phyloP scores from a whole-genome alignment of 2,797 vertebrate genomes.

The Cetoscarus ocellatus region DNA sequence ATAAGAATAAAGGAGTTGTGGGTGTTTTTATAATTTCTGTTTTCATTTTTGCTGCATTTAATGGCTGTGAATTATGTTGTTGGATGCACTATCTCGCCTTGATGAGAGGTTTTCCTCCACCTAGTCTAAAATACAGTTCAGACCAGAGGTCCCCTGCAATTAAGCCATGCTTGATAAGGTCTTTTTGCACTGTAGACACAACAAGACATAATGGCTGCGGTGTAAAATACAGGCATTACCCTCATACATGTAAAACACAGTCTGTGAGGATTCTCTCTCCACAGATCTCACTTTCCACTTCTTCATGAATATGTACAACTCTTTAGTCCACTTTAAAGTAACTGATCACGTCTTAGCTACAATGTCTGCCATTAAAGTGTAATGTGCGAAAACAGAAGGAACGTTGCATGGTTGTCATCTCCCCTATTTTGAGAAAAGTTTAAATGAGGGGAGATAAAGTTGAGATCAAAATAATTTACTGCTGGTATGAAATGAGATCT shows the following conservation, averaged over 20 bases:
- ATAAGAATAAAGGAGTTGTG: slow-evolving; percentile 39
- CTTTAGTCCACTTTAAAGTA: slow-evolving; percentile 54
- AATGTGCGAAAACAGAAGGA: slow-evolving; percentile 73
- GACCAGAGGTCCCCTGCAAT: slow-evolving; percentile 50
- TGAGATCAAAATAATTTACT: slow-evolving; percentile 45
- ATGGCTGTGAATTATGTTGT: slow-evolving; percentile 54
- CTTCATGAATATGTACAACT: slow-evolving; percentile 71
- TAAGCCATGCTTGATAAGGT: slow-evolving; percentile 47
- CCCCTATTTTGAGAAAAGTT: slow-evolving; percentile 32
- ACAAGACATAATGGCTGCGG: slow-evolving; percentile 63
- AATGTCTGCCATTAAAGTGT: slow-evolving; percentile 83
- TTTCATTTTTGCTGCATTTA: slow-evolving; percentile 45
- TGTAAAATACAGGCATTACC: slow-evolving; percentile 65
- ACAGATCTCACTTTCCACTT: slow-evolving; percentile 33
- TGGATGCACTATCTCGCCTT: slow-evolving; percentile 42
- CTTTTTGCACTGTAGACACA: slow-evolving; percentile 55
- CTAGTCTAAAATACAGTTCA: slow-evolving; percentile 59
- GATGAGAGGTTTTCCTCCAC: slow-evolving; percentile 59
- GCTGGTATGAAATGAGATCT: slow-evolving; percentile 33
- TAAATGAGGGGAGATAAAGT: slow-evolving; percentile 30
- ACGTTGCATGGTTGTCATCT: slow-evolving; percentile 42
- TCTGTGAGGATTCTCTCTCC: slow-evolving; percentile 47
- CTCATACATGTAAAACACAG: slow-evolving; percentile 59
- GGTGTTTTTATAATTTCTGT: slow-evolving; percentile 47
- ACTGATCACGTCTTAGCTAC: slow-evolving; percentile 64